Percentiles rank a stretch among this genome's conserved stretches.
These are phyloP conservation scores for Oryctes rhinoceros DNA, from an alignment of 1,140 invertebrate species.

Conservation along the genomic window DNA sequence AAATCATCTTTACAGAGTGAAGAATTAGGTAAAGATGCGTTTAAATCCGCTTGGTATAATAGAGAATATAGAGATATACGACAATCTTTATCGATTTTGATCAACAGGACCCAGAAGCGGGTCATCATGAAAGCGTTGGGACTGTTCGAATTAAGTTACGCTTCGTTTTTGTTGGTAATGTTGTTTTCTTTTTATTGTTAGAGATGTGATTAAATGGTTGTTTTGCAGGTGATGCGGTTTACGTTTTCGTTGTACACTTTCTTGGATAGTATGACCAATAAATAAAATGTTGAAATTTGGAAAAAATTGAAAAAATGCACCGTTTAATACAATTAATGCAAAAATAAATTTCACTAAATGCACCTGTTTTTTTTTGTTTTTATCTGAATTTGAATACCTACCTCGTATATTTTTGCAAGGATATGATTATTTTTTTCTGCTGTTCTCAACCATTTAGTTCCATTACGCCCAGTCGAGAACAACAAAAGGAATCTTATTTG, in stretches of 20 bases:
- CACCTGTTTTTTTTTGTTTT: too few relatives aligned
- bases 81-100: neutral
- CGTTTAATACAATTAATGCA: too few relatives aligned
- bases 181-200: neutral
- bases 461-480: too few relatives aligned
- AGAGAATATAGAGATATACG: neutral
- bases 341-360: too few relatives aligned
- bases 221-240: slow-evolving; percentile 18
- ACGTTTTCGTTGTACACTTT: slow-evolving; percentile 30
- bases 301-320: too few relatives aligned
- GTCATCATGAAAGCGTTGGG: slow-evolving; percentile 8
- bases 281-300: neutral
- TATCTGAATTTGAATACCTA: too few relatives aligned
- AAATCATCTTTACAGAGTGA: neutral
- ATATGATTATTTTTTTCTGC: too few relatives aligned
- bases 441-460: too few relatives aligned
- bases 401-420: too few relatives aligned
- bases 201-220: neutral
- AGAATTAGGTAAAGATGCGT: neutral
- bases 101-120: neutral
- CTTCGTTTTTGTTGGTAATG: slow-evolving; percentile 7
- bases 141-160: slow-evolving; percentile 16
- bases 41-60: neutral
- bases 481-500: too few relatives aligned
- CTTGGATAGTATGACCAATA: neutral